phyloP scores from a whole-genome alignment of 1,140 invertebrate genomes.

The Leptestheria dahalacensis region DNA sequence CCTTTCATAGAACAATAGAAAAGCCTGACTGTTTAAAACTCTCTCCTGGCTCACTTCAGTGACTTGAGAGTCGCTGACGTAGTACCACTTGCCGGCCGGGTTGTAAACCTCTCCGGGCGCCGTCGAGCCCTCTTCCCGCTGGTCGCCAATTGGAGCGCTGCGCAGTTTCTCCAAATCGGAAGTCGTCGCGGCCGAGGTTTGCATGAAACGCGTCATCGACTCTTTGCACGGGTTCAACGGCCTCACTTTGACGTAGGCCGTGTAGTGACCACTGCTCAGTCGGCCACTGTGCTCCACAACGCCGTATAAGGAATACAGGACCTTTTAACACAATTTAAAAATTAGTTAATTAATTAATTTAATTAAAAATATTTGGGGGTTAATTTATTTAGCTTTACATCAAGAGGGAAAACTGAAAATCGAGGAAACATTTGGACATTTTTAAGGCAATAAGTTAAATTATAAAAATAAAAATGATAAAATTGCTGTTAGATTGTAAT shows the following conservation, averaged over 20 bases:
- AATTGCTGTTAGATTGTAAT: no score
- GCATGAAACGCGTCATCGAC: not conserved
- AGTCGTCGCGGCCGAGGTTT: not conserved
- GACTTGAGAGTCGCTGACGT: slow-evolving; percentile 76
- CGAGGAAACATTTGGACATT: no score
- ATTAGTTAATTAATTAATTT: slow-evolving; percentile 47
- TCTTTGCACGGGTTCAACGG: not conserved
- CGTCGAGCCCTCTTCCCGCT: slow-evolving; percentile 14
- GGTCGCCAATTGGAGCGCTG: not conserved
- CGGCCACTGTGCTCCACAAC: slow-evolving; percentile 87
- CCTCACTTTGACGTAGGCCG: slow-evolving; percentile 75
- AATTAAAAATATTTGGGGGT: slow-evolving; percentile 19
- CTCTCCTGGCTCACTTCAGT: slow-evolving; percentile 57
- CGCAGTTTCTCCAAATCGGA: not conserved
- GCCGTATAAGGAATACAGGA: slow-evolving; percentile 82
- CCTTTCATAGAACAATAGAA: slow-evolving; percentile 91
- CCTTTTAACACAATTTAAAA: no score
- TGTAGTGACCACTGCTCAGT: slow-evolving; percentile 84
- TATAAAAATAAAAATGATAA: no score
- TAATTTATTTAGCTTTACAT: no score
- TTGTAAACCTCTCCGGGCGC: not conserved
- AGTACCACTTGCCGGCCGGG: slow-evolving; percentile 72
- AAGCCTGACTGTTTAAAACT: slow-evolving; percentile 81
- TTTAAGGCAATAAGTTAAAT: no score
- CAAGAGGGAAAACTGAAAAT: no score